Evolutionary conservation across 2,888 invertebrate genomes (phyloP), one percentile per base, ranked within the genome.

Genomic region (Pemphredon lugubris): DNA sequence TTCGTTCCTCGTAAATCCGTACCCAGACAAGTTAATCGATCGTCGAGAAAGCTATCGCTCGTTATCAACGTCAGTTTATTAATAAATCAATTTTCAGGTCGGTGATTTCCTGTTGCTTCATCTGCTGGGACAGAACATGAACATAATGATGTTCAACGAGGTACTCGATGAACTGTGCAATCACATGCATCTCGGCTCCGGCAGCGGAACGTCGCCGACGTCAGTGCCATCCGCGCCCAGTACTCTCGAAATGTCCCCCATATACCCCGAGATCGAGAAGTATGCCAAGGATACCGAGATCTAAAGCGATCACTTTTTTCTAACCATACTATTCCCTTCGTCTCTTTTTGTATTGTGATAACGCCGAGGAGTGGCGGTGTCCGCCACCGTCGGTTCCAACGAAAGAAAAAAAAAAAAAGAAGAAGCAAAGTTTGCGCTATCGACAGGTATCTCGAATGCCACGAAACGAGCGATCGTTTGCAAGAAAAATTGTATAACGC

Each of bases 81-180:
- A 1, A 1, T n/a, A n/a, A n/a, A n/a, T n/a, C n/a, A n/a, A n/a
- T n/a, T 34, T 90, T 14, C 89, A 96, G 96, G 94, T 97, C 82
- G 96, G 96, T 23, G 97, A 97, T 87, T 97, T 96, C 90, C 91
- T 97, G 72, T 91, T 97, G 69, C 91, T 97, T 63, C 96, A 96
- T 86, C 91, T 97, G 61, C 91, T 97, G 54, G 96, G 96, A 26
- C 96, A 97, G 90, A 97, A 97, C 89, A 94, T 97, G 92, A 96
- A 95, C 82, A 91, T 95, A 86, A 92, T 95, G 88, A 92, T 95
- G 42, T 96, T 95, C 88, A 94, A 94, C 57, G 96, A 96, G 86
- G 93, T 96, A 73, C 86, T 96, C 83, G 94, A 96, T 78, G 95
- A 96, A 84, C 90, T 96, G n/a, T 93, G 94, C 47, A 92, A 93